A percentile compares a stretch with the other conserved stretches of the same genome.
These are phyloP conservation scores for Paradoxurus hermaphroditus DNA, from an alignment of 2,113 vertebrate species.

Conservation along the genomic window DNA sequence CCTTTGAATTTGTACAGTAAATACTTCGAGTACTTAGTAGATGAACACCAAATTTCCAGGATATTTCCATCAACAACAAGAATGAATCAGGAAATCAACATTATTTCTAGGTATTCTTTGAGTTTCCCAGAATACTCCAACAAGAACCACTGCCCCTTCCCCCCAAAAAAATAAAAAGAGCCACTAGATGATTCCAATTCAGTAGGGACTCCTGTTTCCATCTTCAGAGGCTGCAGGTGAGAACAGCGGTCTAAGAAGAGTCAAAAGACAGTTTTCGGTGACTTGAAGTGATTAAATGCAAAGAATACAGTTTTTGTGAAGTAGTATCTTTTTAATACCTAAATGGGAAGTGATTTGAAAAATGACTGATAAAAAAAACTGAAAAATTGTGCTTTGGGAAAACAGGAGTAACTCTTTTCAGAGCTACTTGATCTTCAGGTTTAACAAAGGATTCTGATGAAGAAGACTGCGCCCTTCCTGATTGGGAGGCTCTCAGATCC, in stretches of 20 bases:
- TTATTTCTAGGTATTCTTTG: not conserved
- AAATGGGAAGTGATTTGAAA: slow-evolving; percentile 4
- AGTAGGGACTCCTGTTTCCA: not conserved
- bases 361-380: not conserved
- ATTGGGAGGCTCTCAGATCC: not conserved
- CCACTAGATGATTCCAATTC: not conserved
- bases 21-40: not conserved
- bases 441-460: not conserved
- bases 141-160: rapidly evolving
- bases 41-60: not conserved
- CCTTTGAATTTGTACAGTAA: not conserved
- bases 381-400: not conserved
- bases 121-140: not conserved
- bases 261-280: not conserved
- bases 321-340: not conserved
- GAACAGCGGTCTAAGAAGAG: not conserved
- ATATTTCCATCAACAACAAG: not conserved
- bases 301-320: not conserved
- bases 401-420: slow-evolving; percentile 7
- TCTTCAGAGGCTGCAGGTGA: not conserved
- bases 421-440: not conserved
- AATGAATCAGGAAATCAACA: not conserved
- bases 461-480: not conserved
- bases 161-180: too few relatives aligned
- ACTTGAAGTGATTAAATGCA: not conserved